A percentile compares a stretch with the other conserved stretches of the same genome.
phyloP scores from a whole-genome alignment of 2,113 vertebrate genomes.

The Siphamia tubifer region DNA sequence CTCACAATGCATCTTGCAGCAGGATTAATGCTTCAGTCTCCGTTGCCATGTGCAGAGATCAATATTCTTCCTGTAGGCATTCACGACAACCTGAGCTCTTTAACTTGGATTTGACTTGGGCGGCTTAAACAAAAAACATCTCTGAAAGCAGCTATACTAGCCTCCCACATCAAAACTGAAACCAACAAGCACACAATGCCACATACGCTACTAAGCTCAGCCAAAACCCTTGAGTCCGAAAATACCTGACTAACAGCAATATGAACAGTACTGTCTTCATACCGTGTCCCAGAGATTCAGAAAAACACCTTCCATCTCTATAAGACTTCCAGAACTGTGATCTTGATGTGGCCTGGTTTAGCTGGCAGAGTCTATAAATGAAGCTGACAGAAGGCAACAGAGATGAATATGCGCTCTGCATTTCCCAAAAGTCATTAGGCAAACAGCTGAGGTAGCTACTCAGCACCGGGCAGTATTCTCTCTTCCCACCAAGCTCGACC shows the following conservation, averaged over 20 bases:
- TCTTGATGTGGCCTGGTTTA: constrained; percentile 20
- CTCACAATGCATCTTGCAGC: constrained; percentile 2
- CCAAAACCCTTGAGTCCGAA: constrained; percentile 27
- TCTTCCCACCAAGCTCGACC: constrained; percentile 28
- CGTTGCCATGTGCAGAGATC: constrained; percentile 31
- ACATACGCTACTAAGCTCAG: not conserved
- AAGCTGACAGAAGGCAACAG: constrained; percentile 60
- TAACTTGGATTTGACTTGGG: constrained; percentile 57
- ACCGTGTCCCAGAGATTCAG: constrained; percentile 21
- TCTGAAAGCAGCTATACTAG: constrained; percentile 17
- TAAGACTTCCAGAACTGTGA: constrained; percentile 3
- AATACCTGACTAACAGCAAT: constrained; percentile 18
- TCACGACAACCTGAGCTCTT: constrained; percentile 45
- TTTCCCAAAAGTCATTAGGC: constrained; percentile 69
- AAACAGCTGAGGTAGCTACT: constrained; percentile 71
- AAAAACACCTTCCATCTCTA: constrained; percentile 25
- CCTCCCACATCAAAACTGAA: constrained; percentile 32
- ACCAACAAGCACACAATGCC: constrained; percentile 4
- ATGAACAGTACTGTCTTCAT: constrained; percentile 2
- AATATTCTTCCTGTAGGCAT: constrained; percentile 43
- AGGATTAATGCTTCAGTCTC: constrained; percentile 32
- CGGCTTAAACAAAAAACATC: constrained; percentile 1
- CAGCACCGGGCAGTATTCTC: constrained; percentile 30
- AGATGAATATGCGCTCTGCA: constrained; percentile 65
- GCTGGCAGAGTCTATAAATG: constrained; percentile 44